Conservation (phyloP, 2,797 vertebrate genomes). For the Diplodus puntazzo region DNA sequence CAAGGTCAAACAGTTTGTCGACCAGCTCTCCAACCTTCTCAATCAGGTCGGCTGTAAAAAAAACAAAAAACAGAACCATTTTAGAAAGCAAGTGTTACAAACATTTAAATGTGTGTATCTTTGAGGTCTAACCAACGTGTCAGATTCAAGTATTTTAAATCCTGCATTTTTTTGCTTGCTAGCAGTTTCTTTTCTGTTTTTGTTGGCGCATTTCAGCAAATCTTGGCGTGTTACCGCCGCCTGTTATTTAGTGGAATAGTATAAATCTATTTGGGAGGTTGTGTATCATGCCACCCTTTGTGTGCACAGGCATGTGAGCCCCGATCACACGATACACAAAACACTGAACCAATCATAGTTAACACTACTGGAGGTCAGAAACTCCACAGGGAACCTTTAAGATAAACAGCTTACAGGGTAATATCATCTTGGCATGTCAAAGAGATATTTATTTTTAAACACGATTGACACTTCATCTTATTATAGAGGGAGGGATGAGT, state of each 20-base stretch:
- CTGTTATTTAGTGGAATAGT: not conserved
- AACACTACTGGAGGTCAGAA: not conserved
- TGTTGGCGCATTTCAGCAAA: not conserved
- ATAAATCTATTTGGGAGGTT: not conserved
- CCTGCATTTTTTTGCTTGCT: not conserved
- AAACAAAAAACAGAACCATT: not conserved
- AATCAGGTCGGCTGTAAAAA: conserved; percentile 90
- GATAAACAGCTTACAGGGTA: conserved; percentile 8
- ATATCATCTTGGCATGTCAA: not conserved
- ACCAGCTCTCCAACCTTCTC: conserved; percentile 95
- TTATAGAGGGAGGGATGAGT: not conserved
- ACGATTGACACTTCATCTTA: not conserved
- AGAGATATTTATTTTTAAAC: not conserved
- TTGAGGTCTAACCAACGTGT: not conserved
- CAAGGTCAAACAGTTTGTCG: conserved; percentile 95
- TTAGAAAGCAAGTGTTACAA: conserved; percentile 8
- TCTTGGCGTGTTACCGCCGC: not conserved
- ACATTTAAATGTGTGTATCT: not conserved
- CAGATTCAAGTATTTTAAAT: not conserved
- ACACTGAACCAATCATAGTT: not conserved
- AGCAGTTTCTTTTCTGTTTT: not conserved
- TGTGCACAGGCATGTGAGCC: not conserved
- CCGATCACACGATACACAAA: not conserved
- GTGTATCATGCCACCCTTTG: not conserved
- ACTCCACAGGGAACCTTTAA: not conserved